Base-by-base conservation (phyloP, 2,113 vertebrate genomes). In the Pavo muticus region DNA sequence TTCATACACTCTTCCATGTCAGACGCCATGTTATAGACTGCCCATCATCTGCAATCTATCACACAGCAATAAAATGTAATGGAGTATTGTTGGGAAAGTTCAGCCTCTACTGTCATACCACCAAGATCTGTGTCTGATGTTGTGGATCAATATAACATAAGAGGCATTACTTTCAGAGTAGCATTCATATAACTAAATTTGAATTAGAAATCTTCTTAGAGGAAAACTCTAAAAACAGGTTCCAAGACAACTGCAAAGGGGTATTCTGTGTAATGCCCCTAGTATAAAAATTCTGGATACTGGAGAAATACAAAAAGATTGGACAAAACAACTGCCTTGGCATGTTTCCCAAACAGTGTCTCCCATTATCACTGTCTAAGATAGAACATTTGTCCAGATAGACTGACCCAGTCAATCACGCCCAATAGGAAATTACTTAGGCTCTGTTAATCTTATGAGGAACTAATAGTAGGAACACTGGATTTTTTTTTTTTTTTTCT, bases 151-250 rank as follows among this genome's bases (percentile, higher is more conserved):
- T 25, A 50, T 24, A 50, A 50, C 13, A 25, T 50, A 50, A 12
- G 48, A 14, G 7, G 48, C 48, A 50, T 50, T 50, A 50, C 48
- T 50, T 50, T 50, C 24, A 25, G 48, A 50, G 24, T 11, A 50
- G 48, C 11, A 2, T 14, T 50, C 23, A 24, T 24, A 50, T 24
- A 13, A 24, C 2, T 1, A n/a, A 25, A 91, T 76, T 68, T 0
- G 4, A 10, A 9, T 37, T 75, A 63, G 47, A 37, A 0, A 3
- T 9, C 7, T 76, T 87, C 15, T 32, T 45, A 18, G 15, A 56
- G 6, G 11, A 60, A 5, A 76, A 12, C 2, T 71, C 8, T 16
- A 75, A 74, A 71, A 69, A 0, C 11, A 16, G 0, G 18, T 79
- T 76, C 44, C 24, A 72, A 29, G 30, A 42, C 30, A 10, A 47